Conservation (phyloP, 2,888 invertebrate species). For the Drepanosiphum platanoidis region DNA sequence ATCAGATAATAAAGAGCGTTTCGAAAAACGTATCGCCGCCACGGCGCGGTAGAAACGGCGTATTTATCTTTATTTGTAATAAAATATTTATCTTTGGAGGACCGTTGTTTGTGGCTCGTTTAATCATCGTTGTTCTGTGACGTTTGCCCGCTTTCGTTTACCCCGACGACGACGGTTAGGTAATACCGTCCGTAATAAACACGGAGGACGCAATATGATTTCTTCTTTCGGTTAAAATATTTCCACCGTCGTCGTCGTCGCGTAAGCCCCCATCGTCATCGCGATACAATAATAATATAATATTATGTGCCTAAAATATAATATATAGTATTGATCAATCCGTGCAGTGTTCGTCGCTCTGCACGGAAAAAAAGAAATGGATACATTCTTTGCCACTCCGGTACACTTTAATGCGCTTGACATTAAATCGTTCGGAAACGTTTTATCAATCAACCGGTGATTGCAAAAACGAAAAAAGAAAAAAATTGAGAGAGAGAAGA, state of each 20-base stretch:
- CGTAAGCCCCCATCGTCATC: neutral
- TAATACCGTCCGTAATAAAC: neutral
- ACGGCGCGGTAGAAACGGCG: neutral
- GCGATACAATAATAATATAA: neutral
- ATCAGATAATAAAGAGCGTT: slow-evolving; percentile 10
- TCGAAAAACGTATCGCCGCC: neutral
- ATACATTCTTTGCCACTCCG: neutral
- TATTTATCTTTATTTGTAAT: neutral
- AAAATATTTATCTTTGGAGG: neutral
- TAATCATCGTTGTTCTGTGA: neutral
- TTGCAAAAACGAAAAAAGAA: neutral
- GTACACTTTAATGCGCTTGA: slow-evolving; percentile 20
- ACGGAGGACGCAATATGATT: neutral
- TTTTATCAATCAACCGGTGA: slow-evolving; percentile 25
- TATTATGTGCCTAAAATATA: neutral
- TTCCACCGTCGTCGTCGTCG: neutral
- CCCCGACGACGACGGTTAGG: neutral
- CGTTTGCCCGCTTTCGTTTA: neutral
- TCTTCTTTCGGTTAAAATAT: neutral
- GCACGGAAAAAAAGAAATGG: neutral
- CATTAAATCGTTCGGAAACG: slow-evolving; percentile 25
- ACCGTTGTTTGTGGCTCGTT: neutral
- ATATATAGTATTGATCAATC: neutral
- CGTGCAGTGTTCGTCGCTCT: no score
- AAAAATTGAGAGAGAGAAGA: neutral